Evolutionary conservation across 2,113 vertebrate genomes (phyloP).

Genomic region (Oryzias melastigma): DNA sequence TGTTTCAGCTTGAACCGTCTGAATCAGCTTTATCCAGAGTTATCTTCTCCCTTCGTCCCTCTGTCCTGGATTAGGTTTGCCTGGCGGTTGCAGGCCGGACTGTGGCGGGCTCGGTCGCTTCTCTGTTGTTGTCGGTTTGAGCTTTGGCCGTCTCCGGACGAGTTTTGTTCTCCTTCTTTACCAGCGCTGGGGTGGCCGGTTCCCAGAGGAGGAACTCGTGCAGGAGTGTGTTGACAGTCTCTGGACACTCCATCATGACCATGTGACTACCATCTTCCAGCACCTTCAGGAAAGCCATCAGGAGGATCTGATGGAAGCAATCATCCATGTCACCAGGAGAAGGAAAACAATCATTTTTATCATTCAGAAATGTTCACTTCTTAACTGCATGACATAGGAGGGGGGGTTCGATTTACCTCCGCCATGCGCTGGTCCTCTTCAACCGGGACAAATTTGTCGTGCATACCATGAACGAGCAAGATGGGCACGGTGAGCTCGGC

Average conservation of each 20-base stretch:
- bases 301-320: constrained; percentile 82
- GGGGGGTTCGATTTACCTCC: constrained; percentile 76
- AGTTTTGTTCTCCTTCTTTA: constrained; percentile 65
- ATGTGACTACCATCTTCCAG: constrained; percentile 98
- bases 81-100: constrained; percentile 49
- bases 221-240: constrained; percentile 92
- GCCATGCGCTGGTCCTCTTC: constrained; percentile 98
- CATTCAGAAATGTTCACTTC: not conserved
- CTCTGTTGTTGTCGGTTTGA: constrained; percentile 25
- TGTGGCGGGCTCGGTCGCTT: constrained; percentile 10
- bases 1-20: constrained; percentile 7
- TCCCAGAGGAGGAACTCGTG: constrained; percentile 98
- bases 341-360: not conserved
- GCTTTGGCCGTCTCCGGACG: constrained; percentile 66
- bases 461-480: constrained; percentile 93
- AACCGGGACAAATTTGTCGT: constrained; percentile 93
- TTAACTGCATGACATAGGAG: no score
- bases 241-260: constrained; percentile 97
- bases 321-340: not conserved
- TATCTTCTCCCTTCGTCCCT: constrained; percentile 23
- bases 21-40: not conserved
- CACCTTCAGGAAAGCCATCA: constrained; percentile 93
- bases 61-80: constrained; percentile 5
- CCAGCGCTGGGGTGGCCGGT: constrained; percentile 66
- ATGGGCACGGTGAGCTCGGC: constrained; percentile 91